phyloP scores from a whole-genome alignment of 2,888 invertebrate species.

The Molorchus minor region DNA sequence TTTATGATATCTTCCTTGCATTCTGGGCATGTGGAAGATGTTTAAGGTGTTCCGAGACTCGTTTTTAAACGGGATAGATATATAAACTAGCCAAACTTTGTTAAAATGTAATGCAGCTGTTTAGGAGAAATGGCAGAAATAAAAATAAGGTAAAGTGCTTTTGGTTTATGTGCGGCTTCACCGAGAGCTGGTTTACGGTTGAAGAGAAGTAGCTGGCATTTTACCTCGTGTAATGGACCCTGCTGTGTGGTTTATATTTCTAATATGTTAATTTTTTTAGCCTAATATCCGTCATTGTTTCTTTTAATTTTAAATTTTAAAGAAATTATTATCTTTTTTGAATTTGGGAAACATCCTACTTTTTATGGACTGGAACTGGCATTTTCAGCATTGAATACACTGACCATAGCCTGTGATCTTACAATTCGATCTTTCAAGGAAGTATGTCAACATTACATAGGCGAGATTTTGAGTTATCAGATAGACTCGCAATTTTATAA shows the following conservation, averaged over 20 bases:
- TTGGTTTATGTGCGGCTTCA: constrained; percentile 4
- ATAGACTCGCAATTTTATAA: no score
- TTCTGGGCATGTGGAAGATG: constrained; percentile 37
- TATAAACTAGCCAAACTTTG: constrained; percentile 40
- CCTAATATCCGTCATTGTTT: not conserved
- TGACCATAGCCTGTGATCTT: not conserved
- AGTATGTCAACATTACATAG: no score
- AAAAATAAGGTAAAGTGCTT: constrained; percentile 31
- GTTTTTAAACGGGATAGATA: constrained; percentile 30
- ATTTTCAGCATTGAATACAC: not conserved
- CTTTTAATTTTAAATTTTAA: not conserved
- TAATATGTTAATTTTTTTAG: no score
- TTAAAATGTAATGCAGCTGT: constrained; percentile 34
- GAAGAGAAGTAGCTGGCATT: constrained; percentile 2
- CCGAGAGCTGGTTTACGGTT: constrained; percentile 21
- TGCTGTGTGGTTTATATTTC: no score
- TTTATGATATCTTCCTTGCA: constrained; percentile 44
- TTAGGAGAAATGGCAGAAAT: constrained; percentile 36
- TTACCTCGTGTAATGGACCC: no score
- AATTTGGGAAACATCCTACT: not conserved
- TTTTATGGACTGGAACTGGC: not conserved
- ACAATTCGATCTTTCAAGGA: no score
- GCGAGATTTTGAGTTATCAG: no score
- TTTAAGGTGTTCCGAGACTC: constrained; percentile 34
- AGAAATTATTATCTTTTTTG: not conserved